Conservation (phyloP, 2,797 vertebrate genomes). For the Pteropus rufus region DNA sequence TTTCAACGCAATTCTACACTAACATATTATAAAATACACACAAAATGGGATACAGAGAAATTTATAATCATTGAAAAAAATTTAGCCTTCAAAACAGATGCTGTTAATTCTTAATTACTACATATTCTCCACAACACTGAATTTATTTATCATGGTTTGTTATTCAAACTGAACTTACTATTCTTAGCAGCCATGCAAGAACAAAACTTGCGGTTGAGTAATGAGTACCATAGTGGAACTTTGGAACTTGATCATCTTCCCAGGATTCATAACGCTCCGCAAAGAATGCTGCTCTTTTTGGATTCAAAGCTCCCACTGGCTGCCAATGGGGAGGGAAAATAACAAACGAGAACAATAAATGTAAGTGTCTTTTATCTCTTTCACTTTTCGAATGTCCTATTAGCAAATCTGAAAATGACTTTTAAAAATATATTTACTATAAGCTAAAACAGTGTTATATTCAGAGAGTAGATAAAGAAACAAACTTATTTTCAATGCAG, state of each 20-base stretch:
- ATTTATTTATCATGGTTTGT: slow-evolving; percentile 40
- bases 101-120: slow-evolving; percentile 38
- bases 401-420: neutral
- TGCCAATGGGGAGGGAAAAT: slow-evolving; percentile 68
- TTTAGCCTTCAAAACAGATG: neutral
- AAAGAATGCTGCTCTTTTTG: slow-evolving; percentile 97
- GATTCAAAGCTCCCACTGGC: slow-evolving; percentile 97
- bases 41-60: neutral
- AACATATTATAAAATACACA: neutral
- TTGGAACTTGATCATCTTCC: slow-evolving; percentile 98
- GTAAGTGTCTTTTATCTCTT: neutral
- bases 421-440: neutral
- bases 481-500: neutral
- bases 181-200: slow-evolving; percentile 94
- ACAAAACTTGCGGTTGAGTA: slow-evolving; percentile 98
- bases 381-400: neutral
- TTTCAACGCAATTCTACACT: neutral
- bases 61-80: neutral
- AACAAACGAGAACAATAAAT: neutral
- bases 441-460: neutral
- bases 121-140: neutral
- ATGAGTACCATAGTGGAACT: slow-evolving; percentile 98
- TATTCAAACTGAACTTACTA: slow-evolving; percentile 87
- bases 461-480: neutral
- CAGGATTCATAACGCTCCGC: slow-evolving; percentile 94